Base-by-base conservation (phyloP, 2,888 invertebrate species). In the Thera obeliscata region DNA sequence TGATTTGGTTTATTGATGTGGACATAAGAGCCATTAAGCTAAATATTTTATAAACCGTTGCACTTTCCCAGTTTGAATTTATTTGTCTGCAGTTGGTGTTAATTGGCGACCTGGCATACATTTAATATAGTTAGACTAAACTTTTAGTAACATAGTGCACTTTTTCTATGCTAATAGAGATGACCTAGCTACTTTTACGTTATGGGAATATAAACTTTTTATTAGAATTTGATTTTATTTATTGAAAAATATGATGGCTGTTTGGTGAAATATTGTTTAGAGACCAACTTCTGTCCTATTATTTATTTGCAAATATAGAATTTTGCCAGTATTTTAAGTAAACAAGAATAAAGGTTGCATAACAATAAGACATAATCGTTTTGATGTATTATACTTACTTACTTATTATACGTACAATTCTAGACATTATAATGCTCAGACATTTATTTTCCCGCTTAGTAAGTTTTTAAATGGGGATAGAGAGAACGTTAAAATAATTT, bases 1-100 rank as follows among this genome's bases (percentile, higher is more conserved):
- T 22, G 22, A 22, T 22, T 22, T 22, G 22, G 38, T 38, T 35
- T 49, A 8, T 50, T 9, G n/a, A 41, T 52, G 43, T 43, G 35
- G 2, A 56, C 11, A 36, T 57, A 57, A 57, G 11, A 38, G 22
- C 35, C n/a, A 58, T 67, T 55, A 50, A 50, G 52, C 33, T 12
- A 33, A 46, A 58, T 33, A 52, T 66, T 52, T 50, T 43, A 22
- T 58, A n/a, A 58, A 59, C 55, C 43, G 46, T 50, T 61, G 46
- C 60, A 64, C 60, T 56, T 63, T 67, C 59, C 33, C 36, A 22
- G 12, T 43, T 33, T n/a, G 56, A 50, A 43, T 70, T 65, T 67
- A 65, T 60, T 59, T 33, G 65, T 69, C 62, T 69, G 62, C 46
- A 36, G 33, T 52, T 62, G 50, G 50, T 55, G 38, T 61, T 43